Percentiles rank a stretch among this genome's conserved stretches.
Conservation (phyloP, 2,888 invertebrate species). For the Danaus chrysippus region DNA sequence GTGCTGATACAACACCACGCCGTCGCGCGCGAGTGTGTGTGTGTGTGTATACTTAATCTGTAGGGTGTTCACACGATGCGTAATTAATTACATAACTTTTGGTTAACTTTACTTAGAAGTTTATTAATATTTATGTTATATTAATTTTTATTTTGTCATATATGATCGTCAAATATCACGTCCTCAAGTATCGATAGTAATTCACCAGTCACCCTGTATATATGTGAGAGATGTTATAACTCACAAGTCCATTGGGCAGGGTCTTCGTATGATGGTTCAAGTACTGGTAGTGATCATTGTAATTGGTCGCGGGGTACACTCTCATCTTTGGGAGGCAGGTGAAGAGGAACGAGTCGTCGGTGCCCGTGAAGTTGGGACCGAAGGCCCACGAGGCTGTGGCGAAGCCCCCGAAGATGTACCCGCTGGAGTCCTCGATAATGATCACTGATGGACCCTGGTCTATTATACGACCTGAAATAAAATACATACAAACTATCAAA, state of each 20-base stretch:
- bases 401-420: slow-evolving; percentile 94
- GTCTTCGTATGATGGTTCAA: slow-evolving; percentile 95
- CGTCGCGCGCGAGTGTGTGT: too few species aligned
- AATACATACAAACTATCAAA: too few species aligned
- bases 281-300: slow-evolving; percentile 95
- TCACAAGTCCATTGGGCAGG: slow-evolving; percentile 93
- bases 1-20: too few species aligned
- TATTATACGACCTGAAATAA: slow-evolving; percentile 81
- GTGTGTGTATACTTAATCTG: too few species aligned
- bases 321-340: slow-evolving; percentile 89
- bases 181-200: too few species aligned
- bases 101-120: too few species aligned
- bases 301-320: slow-evolving; percentile 87
- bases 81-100: too few species aligned
- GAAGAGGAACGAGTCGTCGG: slow-evolving; percentile 89
- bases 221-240: slow-evolving; percentile 36
- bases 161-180: too few species aligned
- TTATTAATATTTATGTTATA: too few species aligned
- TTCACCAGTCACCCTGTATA: too few species aligned
- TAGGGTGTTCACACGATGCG: too few species aligned
- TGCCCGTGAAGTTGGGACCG: slow-evolving; percentile 87
- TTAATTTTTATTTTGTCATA: too few species aligned
- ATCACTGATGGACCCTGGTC: slow-evolving; percentile 91
- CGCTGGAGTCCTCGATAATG: slow-evolving; percentile 89
- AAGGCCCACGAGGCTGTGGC: slow-evolving; percentile 88